phyloP scores from a whole-genome alignment of 2,113 vertebrate genomes.

The Gorsachius goisagi region DNA sequence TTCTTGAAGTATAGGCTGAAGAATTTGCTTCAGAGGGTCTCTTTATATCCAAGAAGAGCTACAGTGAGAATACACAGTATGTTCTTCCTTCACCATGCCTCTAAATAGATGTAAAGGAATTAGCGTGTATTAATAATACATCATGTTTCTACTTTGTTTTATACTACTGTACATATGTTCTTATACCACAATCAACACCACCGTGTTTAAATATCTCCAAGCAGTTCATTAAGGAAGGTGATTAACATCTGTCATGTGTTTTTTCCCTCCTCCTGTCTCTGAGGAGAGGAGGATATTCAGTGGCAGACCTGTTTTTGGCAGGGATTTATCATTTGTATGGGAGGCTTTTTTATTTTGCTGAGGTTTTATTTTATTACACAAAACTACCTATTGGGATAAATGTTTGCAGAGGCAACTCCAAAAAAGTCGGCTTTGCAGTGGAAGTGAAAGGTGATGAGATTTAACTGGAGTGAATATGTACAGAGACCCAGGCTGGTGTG shows the following conservation, averaged over 20 bases:
- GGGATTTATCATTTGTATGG: not conserved
- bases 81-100: slow-evolving; percentile 22
- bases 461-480: not conserved
- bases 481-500: fast-evolving
- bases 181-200: slow-evolving; percentile 31
- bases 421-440: not conserved
- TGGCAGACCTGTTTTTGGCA: slow-evolving; percentile 4
- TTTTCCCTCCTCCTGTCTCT: slow-evolving; percentile 4
- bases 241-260: slow-evolving; percentile 62
- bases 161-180: slow-evolving; percentile 63
- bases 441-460: not conserved
- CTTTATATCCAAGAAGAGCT: slow-evolving; percentile 63
- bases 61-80: slow-evolving; percentile 25
- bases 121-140: slow-evolving; percentile 53
- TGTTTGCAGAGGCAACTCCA: slow-evolving; percentile 16
- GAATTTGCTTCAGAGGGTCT: slow-evolving; percentile 69
- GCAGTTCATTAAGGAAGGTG: slow-evolving; percentile 50
- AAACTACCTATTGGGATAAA: slow-evolving; percentile 5
- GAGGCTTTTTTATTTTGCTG: slow-evolving; percentile 45
- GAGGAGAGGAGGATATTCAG: slow-evolving; percentile 15
- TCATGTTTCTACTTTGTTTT: slow-evolving; percentile 65
- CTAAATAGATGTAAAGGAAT: slow-evolving; percentile 56
- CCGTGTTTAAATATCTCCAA: slow-evolving; percentile 43
- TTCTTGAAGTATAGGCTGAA: slow-evolving; percentile 70
- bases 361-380: slow-evolving; percentile 30